Evolutionary conservation across 2,888 invertebrate species (phyloP).

Genomic region (Amphipyra berbera): DNA sequence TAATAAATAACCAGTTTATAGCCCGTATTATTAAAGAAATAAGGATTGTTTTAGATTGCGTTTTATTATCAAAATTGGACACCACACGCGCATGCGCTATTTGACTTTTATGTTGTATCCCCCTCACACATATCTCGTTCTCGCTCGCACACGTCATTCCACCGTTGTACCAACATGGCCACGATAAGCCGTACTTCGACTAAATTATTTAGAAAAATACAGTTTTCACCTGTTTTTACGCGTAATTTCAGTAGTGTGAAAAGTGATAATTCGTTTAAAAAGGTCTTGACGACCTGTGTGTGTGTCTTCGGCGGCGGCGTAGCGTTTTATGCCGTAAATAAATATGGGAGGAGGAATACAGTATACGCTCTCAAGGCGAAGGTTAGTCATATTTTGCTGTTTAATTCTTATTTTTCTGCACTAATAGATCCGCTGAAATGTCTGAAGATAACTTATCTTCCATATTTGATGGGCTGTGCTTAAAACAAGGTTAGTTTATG

Average conservation of each 20-base stretch:
- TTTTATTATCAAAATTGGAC: constrained; percentile 16
- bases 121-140: constrained; percentile 43
- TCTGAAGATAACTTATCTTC: not conserved
- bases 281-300: constrained; percentile 79
- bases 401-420: constrained; percentile 37
- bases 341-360: constrained; percentile 75
- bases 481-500: constrained; percentile 52
- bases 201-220: constrained; percentile 83
- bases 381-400: constrained; percentile 71
- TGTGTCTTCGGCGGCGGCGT: constrained; percentile 83
- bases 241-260: constrained; percentile 78
- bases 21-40: accelerated
- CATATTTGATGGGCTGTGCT: not conserved
- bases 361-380: constrained; percentile 87
- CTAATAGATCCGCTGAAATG: constrained; percentile 11
- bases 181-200: constrained; percentile 82
- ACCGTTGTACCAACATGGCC: constrained; percentile 88
- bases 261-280: constrained; percentile 71
- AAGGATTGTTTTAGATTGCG: constrained; percentile 19
- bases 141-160: constrained; percentile 75
- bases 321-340: constrained; percentile 78
- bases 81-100: constrained; percentile 64
- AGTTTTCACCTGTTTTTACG: constrained; percentile 71
- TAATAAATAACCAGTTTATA: not conserved
- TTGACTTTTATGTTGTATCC: constrained; percentile 14